Base-by-base conservation (phyloP, 2,888 invertebrate genomes). In the Euproctis similis region DNA sequence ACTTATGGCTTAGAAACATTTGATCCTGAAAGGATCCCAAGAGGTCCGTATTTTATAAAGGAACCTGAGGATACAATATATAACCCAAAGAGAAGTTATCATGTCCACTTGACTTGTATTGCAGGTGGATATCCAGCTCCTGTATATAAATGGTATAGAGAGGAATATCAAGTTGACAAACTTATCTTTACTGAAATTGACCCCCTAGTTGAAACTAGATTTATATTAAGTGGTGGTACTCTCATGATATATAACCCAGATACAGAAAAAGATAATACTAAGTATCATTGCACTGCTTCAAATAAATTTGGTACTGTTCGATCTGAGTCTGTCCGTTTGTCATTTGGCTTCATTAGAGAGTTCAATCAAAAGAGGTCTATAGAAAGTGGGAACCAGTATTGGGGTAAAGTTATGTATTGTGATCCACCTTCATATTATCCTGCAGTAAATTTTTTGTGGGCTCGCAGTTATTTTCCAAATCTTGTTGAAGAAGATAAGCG, bases 391-490 rank as follows among this genome's bases (percentile, higher is more conserved):
- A 92, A 93, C 52, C 92, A 95, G 68, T 95, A 96, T 72, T 96
- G 96, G 96, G 96, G 96, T 17, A 96, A 96, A 84, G 92, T 94
- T 0, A 89, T 96, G 44, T 93, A 91, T 46, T 97, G 96, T 76
- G 96, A 96, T 81, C 94, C 97, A 8, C 97, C 97, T 0, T 93
- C 93, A 45, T 93, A 94, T 82, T 97, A 92, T 68, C 96, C 97
- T 4, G 88, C 89, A 30, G 94, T 97, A 0, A 92, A 92, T 44
- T 97, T 94, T 69, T 91, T 95, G 47, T 98, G 97, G 97, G 92
- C 94, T 6, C 89, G 97, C 39, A 92, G 93, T 57, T 92, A 88
- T 56, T 95, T 96, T 50, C 93, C 94, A 0, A 96, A 96, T 69
- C 93, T 97, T 49, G 96, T 98, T 1, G 95, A 97, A 65, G 95